These are phyloP conservation scores for Premnoplex brunnescens DNA, from an alignment of 2,797 vertebrate species.

Conservation along the genomic window DNA sequence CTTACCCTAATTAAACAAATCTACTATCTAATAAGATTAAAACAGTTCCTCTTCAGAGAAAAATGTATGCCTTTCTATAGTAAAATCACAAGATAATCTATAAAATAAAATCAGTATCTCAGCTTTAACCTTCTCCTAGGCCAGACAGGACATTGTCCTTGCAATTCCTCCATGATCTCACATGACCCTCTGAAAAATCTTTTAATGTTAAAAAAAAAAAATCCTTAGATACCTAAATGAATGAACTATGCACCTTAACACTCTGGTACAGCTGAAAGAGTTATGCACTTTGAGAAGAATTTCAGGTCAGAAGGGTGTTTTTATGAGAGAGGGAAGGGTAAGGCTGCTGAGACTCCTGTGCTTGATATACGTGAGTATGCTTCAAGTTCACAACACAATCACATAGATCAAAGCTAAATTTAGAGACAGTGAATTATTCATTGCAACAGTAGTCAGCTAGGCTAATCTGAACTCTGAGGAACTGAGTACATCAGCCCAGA, in stretches of 20 bases:
- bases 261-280: not conserved
- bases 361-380: not conserved
- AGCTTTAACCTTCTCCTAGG: not conserved
- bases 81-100: not conserved
- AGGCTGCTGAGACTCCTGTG: not conserved
- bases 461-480: not conserved
- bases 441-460: conserved; percentile 30
- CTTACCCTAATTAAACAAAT: not conserved
- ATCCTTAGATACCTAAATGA: not conserved
- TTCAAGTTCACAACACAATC: conserved; percentile 50
- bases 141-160: not conserved
- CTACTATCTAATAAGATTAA: not conserved
- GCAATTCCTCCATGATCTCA: not conserved
- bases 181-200: not conserved
- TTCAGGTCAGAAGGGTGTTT: conserved; percentile 3
- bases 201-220: not conserved
- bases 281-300: not conserved
- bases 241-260: not conserved
- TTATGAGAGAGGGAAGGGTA: not conserved
- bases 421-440: conserved; percentile 67
- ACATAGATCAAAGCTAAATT: conserved; percentile 56
- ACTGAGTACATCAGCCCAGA: not conserved
- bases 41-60: not conserved
- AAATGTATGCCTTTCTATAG: not conserved
- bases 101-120: not conserved